Evolutionary conservation across 1,140 invertebrate genomes (phyloP).

Genomic region (Aphelenchoides besseyi): DNA sequence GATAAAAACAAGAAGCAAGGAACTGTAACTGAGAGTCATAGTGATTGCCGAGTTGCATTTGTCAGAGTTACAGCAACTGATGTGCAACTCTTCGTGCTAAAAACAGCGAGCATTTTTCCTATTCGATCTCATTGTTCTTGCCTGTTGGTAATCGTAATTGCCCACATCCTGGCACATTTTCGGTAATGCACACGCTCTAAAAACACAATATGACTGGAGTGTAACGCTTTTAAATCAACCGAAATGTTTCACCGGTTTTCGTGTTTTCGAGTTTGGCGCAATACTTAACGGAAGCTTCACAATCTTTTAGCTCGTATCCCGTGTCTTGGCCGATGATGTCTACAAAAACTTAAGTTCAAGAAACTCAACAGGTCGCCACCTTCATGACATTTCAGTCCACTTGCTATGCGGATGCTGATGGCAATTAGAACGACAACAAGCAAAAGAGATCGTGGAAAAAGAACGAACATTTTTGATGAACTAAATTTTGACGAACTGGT

Average conservation of each 20-base stretch:
- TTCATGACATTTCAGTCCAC: not conserved
- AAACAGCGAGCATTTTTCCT: not conserved
- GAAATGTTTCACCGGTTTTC: not conserved
- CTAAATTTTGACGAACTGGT: not conserved
- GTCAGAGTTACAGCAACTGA: slow-evolving; percentile 3
- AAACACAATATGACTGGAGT: not conserved
- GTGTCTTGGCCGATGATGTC: not conserved
- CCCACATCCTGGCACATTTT: slow-evolving; percentile 8
- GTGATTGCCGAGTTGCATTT: not conserved
- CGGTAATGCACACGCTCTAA: slow-evolving; percentile 14
- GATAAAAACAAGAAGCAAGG: no score
- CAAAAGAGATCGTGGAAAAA: not conserved
- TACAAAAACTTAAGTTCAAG: no score
- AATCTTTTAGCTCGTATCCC: slow-evolving; percentile 1
- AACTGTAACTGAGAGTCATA: not conserved
- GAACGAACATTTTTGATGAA: not conserved
- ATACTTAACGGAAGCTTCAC: not conserved
- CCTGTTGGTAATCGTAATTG: slow-evolving; percentile 9
- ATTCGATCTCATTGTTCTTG: not conserved
- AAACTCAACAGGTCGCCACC: not conserved
- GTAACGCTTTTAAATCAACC: not conserved
- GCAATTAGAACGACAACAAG: not conserved
- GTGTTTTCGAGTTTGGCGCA: slow-evolving; percentile 1
- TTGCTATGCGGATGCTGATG: not conserved
- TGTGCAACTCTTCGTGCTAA: slow-evolving; percentile 9